phyloP scores from a whole-genome alignment of 2,113 vertebrate species.

The Baryphthengus martii region DNA sequence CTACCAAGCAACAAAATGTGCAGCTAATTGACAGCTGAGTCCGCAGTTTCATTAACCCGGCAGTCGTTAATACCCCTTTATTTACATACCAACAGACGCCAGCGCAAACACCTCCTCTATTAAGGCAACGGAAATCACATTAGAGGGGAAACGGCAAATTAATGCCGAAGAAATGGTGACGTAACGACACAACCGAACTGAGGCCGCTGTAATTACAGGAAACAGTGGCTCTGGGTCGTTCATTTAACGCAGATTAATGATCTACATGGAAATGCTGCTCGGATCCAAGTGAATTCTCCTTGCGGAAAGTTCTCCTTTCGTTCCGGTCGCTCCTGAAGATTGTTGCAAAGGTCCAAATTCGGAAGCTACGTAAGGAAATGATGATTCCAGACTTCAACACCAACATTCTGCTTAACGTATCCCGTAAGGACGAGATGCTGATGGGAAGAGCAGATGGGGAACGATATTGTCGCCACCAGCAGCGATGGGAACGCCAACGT shows the following conservation, averaged over 20 bases:
- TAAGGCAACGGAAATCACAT: constrained; percentile 51
- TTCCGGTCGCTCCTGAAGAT: constrained; percentile 7
- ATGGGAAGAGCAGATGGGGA: constrained; percentile 26
- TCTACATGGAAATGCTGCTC: constrained; percentile 12
- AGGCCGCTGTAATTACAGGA: constrained; percentile 18
- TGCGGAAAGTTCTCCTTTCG: constrained; percentile 26
- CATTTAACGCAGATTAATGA: not conserved
- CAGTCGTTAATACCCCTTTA: not conserved
- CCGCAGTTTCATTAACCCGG: not conserved
- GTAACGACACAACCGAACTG: constrained; percentile 17
- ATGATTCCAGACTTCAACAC: constrained; percentile 29
- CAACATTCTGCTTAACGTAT: constrained; percentile 2
- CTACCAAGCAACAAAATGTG: not conserved
- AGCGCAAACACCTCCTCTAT: not conserved
- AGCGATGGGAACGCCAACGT: not conserved
- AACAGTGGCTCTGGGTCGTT: no score
- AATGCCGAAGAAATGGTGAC: not conserved
- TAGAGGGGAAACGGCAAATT: constrained; percentile 31
- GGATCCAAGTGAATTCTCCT: constrained; percentile 26
- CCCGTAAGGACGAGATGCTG: not conserved
- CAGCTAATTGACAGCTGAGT: not conserved
- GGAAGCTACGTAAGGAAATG: constrained; percentile 26
- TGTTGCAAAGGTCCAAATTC: constrained; percentile 3
- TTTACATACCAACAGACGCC: constrained; percentile 9
- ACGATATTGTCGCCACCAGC: not conserved